phyloP scores from a whole-genome alignment of 2,888 invertebrate species.

The Pachliopta kotzebuea region DNA sequence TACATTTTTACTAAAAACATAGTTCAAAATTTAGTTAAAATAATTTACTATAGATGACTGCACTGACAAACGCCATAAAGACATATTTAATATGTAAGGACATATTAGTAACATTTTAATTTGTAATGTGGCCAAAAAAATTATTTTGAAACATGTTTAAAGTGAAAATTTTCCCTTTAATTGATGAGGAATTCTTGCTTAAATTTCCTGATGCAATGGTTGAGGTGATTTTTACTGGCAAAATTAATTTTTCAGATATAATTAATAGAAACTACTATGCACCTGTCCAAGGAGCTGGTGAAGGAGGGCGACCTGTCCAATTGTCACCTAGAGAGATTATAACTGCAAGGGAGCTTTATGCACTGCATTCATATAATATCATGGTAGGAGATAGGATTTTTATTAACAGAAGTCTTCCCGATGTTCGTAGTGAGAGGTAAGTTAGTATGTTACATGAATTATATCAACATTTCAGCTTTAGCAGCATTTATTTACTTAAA shows the following conservation, averaged over 20 bases:
- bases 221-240: neutral
- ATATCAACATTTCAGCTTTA: slow-evolving; percentile 19
- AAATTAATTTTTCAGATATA: slow-evolving; percentile 73
- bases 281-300: slow-evolving; percentile 87
- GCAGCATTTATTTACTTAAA: too few species aligned
- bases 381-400: slow-evolving; percentile 94
- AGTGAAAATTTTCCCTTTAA: too few species aligned
- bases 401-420: slow-evolving; percentile 90
- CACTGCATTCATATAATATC: slow-evolving; percentile 93
- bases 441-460: neutral
- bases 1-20: too few species aligned
- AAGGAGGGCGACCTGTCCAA: slow-evolving; percentile 89
- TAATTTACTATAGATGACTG: too few species aligned
- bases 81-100: too few species aligned
- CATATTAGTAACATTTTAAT: too few species aligned
- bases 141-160: too few species aligned
- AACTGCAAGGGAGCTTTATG: slow-evolving; percentile 88
- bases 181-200: too few species aligned
- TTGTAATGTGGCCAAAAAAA: too few species aligned
- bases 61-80: too few species aligned
- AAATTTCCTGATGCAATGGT: too few species aligned
- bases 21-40: too few species aligned
- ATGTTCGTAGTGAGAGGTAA: slow-evolving; percentile 90
- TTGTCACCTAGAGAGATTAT: slow-evolving; percentile 87
- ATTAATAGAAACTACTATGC: slow-evolving; percentile 89